A percentile compares a stretch with the other conserved stretches of the same genome.
Evolutionary conservation across 2,797 vertebrate genomes (phyloP).

Genomic region (Ciconia nigra): DNA sequence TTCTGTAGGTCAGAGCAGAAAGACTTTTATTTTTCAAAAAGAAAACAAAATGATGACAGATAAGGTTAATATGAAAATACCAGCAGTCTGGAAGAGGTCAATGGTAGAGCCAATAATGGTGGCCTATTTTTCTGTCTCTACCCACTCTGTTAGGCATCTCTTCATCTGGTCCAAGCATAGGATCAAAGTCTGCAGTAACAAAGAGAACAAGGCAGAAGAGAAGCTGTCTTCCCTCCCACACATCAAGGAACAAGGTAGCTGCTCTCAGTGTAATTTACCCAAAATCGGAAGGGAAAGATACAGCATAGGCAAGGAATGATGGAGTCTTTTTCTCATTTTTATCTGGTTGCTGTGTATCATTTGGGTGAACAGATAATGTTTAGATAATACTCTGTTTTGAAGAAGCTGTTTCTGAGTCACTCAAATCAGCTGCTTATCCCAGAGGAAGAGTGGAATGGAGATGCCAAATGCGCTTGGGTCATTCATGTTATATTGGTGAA

Average conservation of each 20-base stretch:
- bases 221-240: neutral
- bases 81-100: neutral
- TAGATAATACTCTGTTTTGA: conserved; percentile 1
- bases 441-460: neutral
- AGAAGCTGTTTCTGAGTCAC: conserved; percentile 21
- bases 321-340: neutral
- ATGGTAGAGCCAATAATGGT: neutral
- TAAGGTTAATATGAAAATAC: neutral
- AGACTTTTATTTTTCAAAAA: neutral
- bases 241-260: neutral
- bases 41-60: neutral
- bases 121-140: neutral
- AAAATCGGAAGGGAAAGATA: neutral
- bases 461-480: neutral
- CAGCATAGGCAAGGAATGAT: neutral
- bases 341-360: neutral
- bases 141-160: neutral
- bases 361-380: neutral
- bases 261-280: neutral
- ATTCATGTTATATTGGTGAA: neutral
- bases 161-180: neutral
- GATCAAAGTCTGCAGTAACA: neutral
- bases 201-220: conserved; percentile 3
- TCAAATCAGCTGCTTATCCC: neutral
- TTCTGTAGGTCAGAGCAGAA: neutral